Evolutionary conservation across 2,797 vertebrate genomes (phyloP).

Genomic region (Karalla daura): DNA sequence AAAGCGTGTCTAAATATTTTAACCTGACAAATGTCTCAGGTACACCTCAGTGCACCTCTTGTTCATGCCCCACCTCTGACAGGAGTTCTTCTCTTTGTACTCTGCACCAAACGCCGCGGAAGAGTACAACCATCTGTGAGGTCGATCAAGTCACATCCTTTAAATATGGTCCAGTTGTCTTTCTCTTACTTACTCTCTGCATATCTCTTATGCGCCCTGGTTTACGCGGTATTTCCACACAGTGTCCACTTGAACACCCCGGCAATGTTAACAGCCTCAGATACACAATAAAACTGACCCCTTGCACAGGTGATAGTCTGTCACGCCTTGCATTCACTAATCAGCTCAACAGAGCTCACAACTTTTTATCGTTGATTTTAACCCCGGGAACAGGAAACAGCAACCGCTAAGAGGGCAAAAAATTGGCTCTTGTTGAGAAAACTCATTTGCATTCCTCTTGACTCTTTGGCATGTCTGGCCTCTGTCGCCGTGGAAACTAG

Average conservation of each 20-base stretch:
- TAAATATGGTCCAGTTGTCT: background rate
- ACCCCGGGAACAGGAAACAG: conserved; percentile 7
- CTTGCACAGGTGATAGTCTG: background rate
- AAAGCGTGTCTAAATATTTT: conserved; percentile 18
- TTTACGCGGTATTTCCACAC: too few species aligned
- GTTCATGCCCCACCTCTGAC: background rate
- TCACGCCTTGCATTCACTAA: conserved; percentile 3
- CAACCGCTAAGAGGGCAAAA: background rate
- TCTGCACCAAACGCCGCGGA: background rate
- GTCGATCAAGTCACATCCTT: background rate
- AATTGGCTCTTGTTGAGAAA: conserved; percentile 31
- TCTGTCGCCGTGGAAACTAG: conserved; percentile 48
- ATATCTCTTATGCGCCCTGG: too few species aligned
- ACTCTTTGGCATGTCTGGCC: conserved; percentile 60
- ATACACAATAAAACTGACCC: background rate
- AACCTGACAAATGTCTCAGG: conserved; percentile 22
- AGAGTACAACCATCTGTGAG: background rate
- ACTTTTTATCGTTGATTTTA: background rate
- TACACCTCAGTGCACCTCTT: conserved; percentile 2
- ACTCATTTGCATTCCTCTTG: conserved; percentile 37
- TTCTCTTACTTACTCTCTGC: background rate
- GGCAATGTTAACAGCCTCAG: background rate
- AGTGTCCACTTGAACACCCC: background rate
- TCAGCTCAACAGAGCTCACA: background rate
- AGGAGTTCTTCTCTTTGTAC: background rate